Conservation (phyloP, 2,797 vertebrate species). For the Garrulus glandarius region DNA sequence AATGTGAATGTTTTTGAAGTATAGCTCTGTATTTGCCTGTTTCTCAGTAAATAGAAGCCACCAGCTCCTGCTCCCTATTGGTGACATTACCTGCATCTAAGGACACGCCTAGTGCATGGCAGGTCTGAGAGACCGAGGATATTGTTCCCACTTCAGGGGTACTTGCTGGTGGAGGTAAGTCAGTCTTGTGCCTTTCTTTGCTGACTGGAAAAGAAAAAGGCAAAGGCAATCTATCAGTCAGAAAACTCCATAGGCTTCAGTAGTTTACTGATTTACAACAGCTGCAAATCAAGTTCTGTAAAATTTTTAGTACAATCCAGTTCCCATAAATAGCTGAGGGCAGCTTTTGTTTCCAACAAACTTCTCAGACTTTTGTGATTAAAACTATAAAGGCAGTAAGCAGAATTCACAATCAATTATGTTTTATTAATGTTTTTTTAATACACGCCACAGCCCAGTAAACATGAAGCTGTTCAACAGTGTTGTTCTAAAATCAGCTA, state of each 20-base stretch:
- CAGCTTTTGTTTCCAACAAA: slow-evolving; percentile 43
- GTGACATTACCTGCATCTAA: not conserved
- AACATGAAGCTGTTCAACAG: slow-evolving; percentile 58
- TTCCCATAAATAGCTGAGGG: not conserved
- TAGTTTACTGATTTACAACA: not conserved
- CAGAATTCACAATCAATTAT: slow-evolving; percentile 68
- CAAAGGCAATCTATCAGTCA: not conserved
- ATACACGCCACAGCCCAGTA: slow-evolving; percentile 64
- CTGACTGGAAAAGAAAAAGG: not conserved
- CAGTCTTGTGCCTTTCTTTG: not conserved
- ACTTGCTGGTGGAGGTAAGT: not conserved
- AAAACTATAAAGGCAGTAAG: slow-evolving; percentile 49
- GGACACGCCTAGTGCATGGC: rapidly evolving
- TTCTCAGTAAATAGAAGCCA: not conserved
- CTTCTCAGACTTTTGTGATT: slow-evolving; percentile 46
- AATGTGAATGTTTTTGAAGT: not conserved
- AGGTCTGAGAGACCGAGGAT: not conserved
- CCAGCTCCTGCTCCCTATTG: rapidly evolving
- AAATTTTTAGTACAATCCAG: not conserved
- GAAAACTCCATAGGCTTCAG: not conserved
- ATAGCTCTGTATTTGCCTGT: not conserved
- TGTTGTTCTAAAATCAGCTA: slow-evolving; percentile 67
- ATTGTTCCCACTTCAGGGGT: not conserved
- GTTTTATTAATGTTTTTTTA: slow-evolving; percentile 75
- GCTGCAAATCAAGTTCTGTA: not conserved